Conservation (phyloP, 2,888 invertebrate genomes). For the Brenthis daphne region DNA sequence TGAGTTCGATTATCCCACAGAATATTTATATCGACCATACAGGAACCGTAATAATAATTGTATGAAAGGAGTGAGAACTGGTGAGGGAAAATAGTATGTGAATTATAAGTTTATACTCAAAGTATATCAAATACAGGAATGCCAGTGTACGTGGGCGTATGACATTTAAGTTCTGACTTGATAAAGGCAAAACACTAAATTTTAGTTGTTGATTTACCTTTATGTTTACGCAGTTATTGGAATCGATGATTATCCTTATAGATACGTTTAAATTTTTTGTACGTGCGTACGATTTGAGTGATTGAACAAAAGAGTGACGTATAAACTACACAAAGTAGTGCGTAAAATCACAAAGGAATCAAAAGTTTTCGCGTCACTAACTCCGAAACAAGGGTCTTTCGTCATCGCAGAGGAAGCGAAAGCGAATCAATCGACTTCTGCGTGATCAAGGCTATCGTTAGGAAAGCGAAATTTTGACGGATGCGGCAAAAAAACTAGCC, state of each 20-base stretch:
- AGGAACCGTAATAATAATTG: too few species aligned
- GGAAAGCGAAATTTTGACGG: slow-evolving; percentile 76
- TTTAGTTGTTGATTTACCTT: background rate
- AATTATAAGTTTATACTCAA: too few species aligned
- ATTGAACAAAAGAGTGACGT: too few species aligned
- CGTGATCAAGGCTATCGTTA: slow-evolving; percentile 79
- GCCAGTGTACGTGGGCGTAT: background rate
- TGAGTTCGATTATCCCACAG: too few species aligned
- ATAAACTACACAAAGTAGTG: slow-evolving; percentile 13
- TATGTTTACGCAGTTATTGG: too few species aligned
- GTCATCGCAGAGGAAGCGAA: slow-evolving; percentile 75
- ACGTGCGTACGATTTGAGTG: background rate
- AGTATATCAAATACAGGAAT: background rate
- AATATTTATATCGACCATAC: too few species aligned
- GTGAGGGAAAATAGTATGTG: too few species aligned
- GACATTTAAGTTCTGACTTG: background rate
- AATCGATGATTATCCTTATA: too few species aligned
- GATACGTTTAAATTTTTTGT: background rate
- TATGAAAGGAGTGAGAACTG: too few species aligned
- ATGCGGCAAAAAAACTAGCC: slow-evolving; percentile 46
- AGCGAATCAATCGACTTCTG: slow-evolving; percentile 76
- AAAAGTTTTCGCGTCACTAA: slow-evolving; percentile 34
- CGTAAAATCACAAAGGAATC: slow-evolving; percentile 34
- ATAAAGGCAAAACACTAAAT: background rate
- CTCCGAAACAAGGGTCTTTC: slow-evolving; percentile 64